These are phyloP conservation scores for Cirrhinus mrigala DNA, from an alignment of 2,797 vertebrate species.

Conservation along the genomic window DNA sequence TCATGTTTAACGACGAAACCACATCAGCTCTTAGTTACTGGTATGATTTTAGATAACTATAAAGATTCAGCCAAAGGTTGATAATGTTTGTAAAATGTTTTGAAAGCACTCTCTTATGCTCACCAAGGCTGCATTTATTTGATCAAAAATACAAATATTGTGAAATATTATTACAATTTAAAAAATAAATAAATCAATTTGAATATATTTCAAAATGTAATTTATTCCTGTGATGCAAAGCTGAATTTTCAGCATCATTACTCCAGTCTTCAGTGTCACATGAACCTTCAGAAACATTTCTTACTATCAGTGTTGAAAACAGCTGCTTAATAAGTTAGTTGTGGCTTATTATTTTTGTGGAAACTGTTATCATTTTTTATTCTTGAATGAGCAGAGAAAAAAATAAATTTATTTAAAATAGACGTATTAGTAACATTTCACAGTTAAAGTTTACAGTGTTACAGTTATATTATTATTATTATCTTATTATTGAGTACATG, in stretches of 20 bases:
- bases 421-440: neutral
- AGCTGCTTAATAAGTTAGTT: no score
- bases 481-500: no score
- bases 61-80: neutral
- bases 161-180: neutral
- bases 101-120: neutral
- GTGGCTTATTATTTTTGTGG: neutral
- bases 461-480: no score
- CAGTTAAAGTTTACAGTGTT: no score
- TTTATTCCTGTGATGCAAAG: neutral
- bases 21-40: neutral
- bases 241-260: neutral
- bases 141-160: neutral
- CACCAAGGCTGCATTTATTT: no score
- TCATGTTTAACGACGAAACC: neutral
- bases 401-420: neutral
- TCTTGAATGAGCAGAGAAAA: neutral
- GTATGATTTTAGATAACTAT: neutral
- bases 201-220: neutral
- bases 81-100: neutral
- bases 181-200: neutral
- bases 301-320: neutral
- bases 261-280: neutral
- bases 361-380: neutral
- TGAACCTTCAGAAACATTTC: neutral